Conservation (phyloP, 2,113 vertebrate genomes). For the Odocoileus virginianus region DNA sequence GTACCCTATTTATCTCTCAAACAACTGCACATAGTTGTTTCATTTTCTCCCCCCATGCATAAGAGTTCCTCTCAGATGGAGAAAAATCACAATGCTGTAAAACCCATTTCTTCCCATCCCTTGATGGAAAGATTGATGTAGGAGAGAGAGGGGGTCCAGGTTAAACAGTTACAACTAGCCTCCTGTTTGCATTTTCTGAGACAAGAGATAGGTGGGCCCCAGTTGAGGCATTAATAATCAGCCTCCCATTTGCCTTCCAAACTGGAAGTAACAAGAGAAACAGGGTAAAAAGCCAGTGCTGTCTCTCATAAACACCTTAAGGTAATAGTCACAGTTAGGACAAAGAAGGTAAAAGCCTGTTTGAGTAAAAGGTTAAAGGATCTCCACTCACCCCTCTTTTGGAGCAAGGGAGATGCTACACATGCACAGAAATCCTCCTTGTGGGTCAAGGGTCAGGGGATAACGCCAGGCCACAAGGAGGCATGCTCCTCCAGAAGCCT, state of each 20-base stretch:
- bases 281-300: neutral
- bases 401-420: neutral
- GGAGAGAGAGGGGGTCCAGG: neutral
- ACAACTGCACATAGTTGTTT: neutral
- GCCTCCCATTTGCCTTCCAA: neutral
- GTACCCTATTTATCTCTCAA: neutral
- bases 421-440: neutral
- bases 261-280: neutral
- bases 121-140: neutral
- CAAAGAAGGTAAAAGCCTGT: neutral
- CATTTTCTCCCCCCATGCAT: neutral
- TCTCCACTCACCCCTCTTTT: neutral
- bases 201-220: neutral
- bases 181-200: neutral
- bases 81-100: neutral
- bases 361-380: neutral
- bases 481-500: neutral
- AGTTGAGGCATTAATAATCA: neutral
- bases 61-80: neutral
- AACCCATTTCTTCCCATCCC: neutral
- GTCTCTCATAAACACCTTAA: neutral
- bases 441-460: neutral
- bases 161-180: neutral
- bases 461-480: neutral
- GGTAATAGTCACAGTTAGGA: neutral